Evolutionary conservation across 2,113 vertebrate species (phyloP).

Genomic region (Ancistrus triradiatus): DNA sequence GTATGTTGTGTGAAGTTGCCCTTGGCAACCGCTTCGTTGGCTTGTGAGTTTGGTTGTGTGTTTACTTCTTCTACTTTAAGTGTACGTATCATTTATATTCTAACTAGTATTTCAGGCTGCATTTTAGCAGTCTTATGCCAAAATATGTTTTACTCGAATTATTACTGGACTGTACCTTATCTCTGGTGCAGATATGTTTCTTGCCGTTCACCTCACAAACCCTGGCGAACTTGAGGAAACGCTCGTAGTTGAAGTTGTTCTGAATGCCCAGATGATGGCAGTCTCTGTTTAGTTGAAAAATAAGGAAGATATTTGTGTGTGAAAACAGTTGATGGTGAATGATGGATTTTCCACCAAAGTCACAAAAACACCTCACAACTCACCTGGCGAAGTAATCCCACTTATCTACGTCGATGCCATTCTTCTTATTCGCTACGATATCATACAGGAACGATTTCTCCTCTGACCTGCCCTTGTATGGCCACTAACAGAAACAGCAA

Average conservation of each 20-base stretch:
- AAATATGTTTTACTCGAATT: too few species aligned
- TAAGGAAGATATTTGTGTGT: too few species aligned
- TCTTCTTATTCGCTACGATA: constrained; percentile 90
- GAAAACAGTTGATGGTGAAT: too few species aligned
- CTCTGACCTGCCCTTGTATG: constrained; percentile 74
- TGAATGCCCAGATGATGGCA: constrained; percentile 91
- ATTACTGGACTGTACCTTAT: constrained; percentile 78
- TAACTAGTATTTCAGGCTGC: too few species aligned
- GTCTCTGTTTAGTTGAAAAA: constrained; percentile 68
- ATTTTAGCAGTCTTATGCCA: too few species aligned
- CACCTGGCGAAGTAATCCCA: constrained; percentile 98
- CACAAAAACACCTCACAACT: too few species aligned
- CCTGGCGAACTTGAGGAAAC: constrained; percentile 84
- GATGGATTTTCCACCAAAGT: too few species aligned
- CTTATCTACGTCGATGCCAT: constrained; percentile 94
- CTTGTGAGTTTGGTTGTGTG: too few species aligned
- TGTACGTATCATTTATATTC: too few species aligned
- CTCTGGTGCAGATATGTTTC: constrained; percentile 84
- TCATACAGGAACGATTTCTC: constrained; percentile 93
- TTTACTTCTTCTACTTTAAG: too few species aligned
- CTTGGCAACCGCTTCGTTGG: too few species aligned
- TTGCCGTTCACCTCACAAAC: constrained; percentile 76
- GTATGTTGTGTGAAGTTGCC: too few species aligned
- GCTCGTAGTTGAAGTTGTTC: constrained; percentile 88
- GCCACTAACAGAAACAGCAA: constrained; percentile 68